phyloP scores from a whole-genome alignment of 2,113 vertebrate genomes.

The Pyrgilauda ruficollis region DNA sequence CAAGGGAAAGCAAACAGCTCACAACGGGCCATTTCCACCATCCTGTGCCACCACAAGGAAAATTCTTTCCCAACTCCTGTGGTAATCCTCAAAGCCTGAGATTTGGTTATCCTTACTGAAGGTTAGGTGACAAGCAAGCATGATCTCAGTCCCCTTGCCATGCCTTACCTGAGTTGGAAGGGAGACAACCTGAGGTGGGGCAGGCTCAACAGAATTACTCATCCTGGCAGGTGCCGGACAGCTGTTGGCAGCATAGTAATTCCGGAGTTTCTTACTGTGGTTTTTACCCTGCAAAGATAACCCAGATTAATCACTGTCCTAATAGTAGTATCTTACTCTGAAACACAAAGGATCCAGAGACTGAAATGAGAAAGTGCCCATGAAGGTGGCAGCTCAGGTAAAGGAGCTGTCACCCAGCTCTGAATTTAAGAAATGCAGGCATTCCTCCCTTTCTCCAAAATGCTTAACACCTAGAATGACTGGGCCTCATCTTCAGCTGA shows the following conservation, averaged over 20 bases:
- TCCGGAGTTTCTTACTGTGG: constrained; percentile 95
- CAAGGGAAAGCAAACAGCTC: constrained; percentile 4
- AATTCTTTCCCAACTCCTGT: neutral
- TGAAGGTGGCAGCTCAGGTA: neutral
- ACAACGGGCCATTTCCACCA: neutral
- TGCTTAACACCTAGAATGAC: neutral
- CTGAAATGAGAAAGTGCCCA: neutral
- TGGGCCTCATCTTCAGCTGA: neutral
- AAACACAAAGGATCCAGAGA: neutral
- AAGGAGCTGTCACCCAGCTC: neutral
- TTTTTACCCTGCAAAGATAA: constrained; percentile 90
- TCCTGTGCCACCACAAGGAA: neutral
- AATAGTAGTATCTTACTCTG: neutral
- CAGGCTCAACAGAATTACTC: constrained; percentile 80
- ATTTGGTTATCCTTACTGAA: neutral
- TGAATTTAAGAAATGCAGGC: neutral
- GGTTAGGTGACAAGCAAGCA: neutral
- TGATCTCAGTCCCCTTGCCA: neutral
- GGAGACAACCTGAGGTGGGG: constrained; percentile 76
- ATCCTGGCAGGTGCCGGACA: constrained; percentile 88
- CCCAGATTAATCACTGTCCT: neutral
- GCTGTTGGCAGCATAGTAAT: constrained; percentile 94
- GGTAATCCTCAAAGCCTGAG: neutral
- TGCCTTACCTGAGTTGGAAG: constrained; percentile 84
- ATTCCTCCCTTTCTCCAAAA: neutral